Base-by-base conservation (phyloP, 2,888 invertebrate genomes). In the Caenorhabditis macrosperma region DNA sequence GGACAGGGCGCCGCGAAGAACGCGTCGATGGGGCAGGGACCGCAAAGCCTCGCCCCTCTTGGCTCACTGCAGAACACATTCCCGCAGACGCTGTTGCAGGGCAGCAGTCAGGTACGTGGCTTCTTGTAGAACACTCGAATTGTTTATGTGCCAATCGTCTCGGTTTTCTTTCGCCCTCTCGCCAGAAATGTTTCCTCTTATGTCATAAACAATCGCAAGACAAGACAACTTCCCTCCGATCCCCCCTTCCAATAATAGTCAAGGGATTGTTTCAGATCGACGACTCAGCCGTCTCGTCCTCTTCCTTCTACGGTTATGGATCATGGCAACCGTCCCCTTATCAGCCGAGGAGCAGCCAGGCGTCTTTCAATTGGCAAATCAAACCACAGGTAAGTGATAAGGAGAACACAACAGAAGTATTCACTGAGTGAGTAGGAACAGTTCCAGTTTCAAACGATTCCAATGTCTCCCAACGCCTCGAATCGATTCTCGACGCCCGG, bases 251-350 rank as follows among this genome's bases (percentile, higher is more conserved):
- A 3, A 2, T 48, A 44, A 9, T 44, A 44, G n/a, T 48, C 12
- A 15, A 38, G 38, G 38, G 38, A 38, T 38, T 5, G 12, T 38
- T 38, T 15, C 74, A 84, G 82, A 55, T 84, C 22, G 84, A 84
- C 24, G 82, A 82, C 20, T 63, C 84, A 1, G 60, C 71, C 10
- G 54, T 57, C 9, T 15, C 76, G 3, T 33, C 76, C 10, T 69
- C 77, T 20, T 71, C 84, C 15, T 84, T 84, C 66, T 84, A 84
- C 57, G 82, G 82, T 38, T 84, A 84, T 60, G 79, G 82, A 44
- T 15, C 67, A 15, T 82, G 82, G 82, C 84, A 82, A 59, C 75
- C 57, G 20, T 59, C 63, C 28, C 64, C 72, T 5, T 82, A 81
- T 44, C 72, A 67, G 10, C 75, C 74, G n/a, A 46, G 82, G 33